Percentiles rank a stretch among this genome's conserved stretches.
These are phyloP conservation scores for Pecten maximus DNA, from an alignment of 2,888 invertebrate species.

Conservation along the genomic window DNA sequence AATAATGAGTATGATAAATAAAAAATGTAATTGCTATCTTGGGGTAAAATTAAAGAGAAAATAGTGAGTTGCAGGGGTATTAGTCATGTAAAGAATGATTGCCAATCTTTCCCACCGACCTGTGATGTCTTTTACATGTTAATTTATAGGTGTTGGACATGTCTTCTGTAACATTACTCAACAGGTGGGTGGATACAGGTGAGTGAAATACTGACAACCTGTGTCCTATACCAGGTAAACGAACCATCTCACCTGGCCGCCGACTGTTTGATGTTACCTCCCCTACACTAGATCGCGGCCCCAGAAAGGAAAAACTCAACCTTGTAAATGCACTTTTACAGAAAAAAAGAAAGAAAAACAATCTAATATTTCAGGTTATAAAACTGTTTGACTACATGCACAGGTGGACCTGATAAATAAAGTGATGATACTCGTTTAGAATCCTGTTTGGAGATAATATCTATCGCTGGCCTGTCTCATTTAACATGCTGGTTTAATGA, in stretches of 20 bases:
- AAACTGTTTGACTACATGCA: neutral
- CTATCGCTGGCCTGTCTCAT: neutral
- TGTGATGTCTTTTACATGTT: neutral
- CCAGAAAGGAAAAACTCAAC: neutral
- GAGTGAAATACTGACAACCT: neutral
- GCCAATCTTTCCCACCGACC: neutral
- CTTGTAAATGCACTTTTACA: neutral
- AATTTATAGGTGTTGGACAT: neutral
- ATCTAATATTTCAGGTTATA: neutral
- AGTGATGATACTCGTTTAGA: neutral
- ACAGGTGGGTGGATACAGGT: constrained; percentile 25
- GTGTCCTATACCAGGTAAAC: neutral
- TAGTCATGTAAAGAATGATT: neutral
- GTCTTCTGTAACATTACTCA: neutral
- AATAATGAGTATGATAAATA: no score
- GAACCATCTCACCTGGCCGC: neutral
- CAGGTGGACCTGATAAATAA: neutral
- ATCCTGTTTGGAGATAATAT: no score
- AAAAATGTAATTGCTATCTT: neutral
- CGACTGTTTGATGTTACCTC: neutral
- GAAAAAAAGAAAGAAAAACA: neutral
- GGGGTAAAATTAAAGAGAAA: neutral
- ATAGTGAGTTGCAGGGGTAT: neutral
- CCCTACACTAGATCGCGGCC: neutral
- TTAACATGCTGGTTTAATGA: neutral